Conservation (phyloP, 1,140 invertebrate genomes). For the Protaetia brevitarsis region DNA sequence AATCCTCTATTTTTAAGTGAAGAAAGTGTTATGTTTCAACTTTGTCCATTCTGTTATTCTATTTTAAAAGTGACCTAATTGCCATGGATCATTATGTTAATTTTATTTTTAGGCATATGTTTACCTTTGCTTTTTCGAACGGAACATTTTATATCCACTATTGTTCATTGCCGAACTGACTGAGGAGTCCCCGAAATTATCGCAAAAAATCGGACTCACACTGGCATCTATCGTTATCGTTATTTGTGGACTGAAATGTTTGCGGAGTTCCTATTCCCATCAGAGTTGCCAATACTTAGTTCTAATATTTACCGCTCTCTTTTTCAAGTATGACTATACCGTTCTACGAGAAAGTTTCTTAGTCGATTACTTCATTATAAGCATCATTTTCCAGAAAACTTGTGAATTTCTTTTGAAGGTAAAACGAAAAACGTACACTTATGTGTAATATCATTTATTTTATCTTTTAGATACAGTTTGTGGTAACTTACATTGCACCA, state of each 20-base stretch:
- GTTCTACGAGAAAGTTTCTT: constrained; percentile 82
- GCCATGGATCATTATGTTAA: neutral
- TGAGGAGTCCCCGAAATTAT: constrained; percentile 73
- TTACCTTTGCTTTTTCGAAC: constrained; percentile 87
- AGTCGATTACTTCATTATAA: constrained; percentile 88
- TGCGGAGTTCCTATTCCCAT: constrained; percentile 89
- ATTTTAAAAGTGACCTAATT: too few relatives aligned
- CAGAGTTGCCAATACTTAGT: constrained; percentile 90
- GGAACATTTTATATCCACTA: constrained; percentile 88
- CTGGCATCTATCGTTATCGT: constrained; percentile 82
- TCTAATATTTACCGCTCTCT: constrained; percentile 84
- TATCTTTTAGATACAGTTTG: constrained; percentile 80
- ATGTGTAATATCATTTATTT: neutral
- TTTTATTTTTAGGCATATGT: constrained; percentile 69
- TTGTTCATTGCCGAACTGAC: constrained; percentile 87
- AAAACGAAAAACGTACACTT: too few relatives aligned
- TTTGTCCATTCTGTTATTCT: too few relatives aligned
- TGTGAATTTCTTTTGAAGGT: constrained; percentile 83
- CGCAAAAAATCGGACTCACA: constrained; percentile 72
- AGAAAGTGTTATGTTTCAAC: too few relatives aligned
- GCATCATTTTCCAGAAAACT: constrained; percentile 80
- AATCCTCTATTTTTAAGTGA: too few relatives aligned
- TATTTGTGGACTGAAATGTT: constrained; percentile 83
- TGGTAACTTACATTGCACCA: constrained; percentile 97
- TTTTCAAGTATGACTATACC: constrained; percentile 82